Evolutionary conservation across 2,797 vertebrate species (phyloP).

Genomic region (Bradypodion ventrale): DNA sequence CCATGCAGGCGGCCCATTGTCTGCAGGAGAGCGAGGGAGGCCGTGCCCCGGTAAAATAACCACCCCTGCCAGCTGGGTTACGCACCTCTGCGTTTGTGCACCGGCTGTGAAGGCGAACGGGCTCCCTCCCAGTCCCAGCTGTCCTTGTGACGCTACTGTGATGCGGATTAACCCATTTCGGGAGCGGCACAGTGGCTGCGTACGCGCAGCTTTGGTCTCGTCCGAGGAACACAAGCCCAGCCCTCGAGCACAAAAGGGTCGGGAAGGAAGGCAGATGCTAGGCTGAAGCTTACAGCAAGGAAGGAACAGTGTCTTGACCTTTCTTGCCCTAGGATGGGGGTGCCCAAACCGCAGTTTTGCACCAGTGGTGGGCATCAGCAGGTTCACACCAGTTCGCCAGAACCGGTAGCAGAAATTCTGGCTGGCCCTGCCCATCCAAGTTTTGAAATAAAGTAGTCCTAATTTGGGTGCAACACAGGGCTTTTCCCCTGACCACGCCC

Average conservation of each 20-base stretch:
- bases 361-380: too few relatives aligned
- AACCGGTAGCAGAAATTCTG: too few relatives aligned
- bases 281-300: background rate
- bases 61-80: background rate
- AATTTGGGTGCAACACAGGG: too few relatives aligned
- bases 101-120: background rate
- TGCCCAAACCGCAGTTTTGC: too few relatives aligned
- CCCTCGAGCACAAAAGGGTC: conserved; percentile 35
- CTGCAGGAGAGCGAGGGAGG: background rate
- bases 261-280: conserved; percentile 13
- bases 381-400: too few relatives aligned
- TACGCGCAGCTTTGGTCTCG: background rate
- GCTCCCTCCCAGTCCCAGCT: background rate
- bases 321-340: too few relatives aligned
- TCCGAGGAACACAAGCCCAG: conserved; percentile 14
- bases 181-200: background rate
- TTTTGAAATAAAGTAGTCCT: too few relatives aligned
- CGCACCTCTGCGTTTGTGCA: background rate
- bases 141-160: background rate
- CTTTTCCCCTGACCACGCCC: too few relatives aligned
- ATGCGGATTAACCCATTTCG: background rate
- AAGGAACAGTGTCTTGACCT: background rate
- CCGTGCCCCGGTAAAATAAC: background rate
- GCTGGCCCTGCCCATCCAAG: too few relatives aligned
- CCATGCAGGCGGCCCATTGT: background rate